phyloP scores from a whole-genome alignment of 2,797 vertebrate species.

The Falco naumanni region DNA sequence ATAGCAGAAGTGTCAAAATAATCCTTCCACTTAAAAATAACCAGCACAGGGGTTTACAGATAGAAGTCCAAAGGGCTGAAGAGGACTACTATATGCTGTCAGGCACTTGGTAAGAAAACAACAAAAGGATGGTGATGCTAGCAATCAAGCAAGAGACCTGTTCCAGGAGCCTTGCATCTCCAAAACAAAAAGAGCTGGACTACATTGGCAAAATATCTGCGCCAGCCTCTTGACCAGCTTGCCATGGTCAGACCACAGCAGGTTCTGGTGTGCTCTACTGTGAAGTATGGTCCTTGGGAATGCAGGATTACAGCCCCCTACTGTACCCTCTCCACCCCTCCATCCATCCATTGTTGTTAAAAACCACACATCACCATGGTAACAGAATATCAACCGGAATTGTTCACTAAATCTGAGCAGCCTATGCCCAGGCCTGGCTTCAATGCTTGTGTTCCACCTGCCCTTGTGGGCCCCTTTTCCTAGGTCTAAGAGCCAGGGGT shows the following conservation, averaged over 20 bases:
- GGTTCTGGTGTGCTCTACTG: neutral
- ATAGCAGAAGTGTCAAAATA: neutral
- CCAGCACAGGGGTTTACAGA: neutral
- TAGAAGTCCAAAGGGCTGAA: neutral
- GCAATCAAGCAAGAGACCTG: too few relatives aligned
- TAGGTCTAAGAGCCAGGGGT: neutral
- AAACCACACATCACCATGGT: accelerated
- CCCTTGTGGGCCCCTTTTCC: neutral
- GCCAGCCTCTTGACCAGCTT: accelerated
- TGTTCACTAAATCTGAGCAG: accelerated
- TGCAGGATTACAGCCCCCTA: neutral
- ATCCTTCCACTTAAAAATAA: neutral
- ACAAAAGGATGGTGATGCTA: neutral
- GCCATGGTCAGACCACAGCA: accelerated
- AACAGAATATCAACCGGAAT: neutral
- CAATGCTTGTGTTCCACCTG: neutral
- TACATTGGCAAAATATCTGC: neutral
- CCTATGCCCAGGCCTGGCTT: neutral
- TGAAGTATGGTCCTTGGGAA: neutral
- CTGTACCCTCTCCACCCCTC: neutral
- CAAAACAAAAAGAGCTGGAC: neutral
- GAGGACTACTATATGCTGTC: neutral
- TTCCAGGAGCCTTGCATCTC: neutral
- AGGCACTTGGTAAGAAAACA: neutral
- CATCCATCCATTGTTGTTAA: accelerated